Percentiles rank a stretch among this genome's conserved stretches.
Evolutionary conservation across 2,113 vertebrate species (phyloP).

Genomic region (Amblyornis subalaris): DNA sequence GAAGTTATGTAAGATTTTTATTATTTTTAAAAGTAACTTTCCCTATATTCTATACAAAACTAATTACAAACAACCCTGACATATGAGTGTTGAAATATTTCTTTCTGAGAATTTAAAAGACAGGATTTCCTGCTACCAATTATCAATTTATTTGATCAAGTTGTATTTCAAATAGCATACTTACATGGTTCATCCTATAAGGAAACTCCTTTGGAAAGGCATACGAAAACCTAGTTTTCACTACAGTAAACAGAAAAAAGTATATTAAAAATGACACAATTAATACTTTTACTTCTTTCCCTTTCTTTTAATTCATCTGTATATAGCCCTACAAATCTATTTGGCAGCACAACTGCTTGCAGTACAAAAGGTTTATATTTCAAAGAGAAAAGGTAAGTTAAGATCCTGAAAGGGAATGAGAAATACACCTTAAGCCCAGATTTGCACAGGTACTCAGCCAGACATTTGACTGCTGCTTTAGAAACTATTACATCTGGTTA

Average conservation of each 20-base stretch:
- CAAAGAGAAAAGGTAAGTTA: not conserved
- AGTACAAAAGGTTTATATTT: not conserved
- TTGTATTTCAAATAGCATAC: conserved; percentile 61
- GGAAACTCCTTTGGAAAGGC: conserved; percentile 99
- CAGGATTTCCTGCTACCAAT: not conserved
- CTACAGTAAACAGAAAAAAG: conserved; percentile 72
- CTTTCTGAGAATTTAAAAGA: not conserved
- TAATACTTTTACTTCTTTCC: not conserved
- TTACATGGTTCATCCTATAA: conserved; percentile 99
- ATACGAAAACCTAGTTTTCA: conserved; percentile 98
- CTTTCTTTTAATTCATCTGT: not conserved
- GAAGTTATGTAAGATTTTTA: not conserved
- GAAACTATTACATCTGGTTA: not conserved
- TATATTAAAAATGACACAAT: conserved; percentile 26
- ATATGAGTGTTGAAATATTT: not conserved
- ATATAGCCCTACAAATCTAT: not conserved
- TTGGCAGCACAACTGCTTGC: not conserved
- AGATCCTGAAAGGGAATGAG: not conserved
- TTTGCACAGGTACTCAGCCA: not conserved
- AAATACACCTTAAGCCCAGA: not conserved
- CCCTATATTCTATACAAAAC: not conserved
- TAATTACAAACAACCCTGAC: not conserved
- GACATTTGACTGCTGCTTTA: not conserved
- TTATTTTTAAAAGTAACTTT: not conserved
- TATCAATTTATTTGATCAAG: not conserved